Base-by-base conservation (phyloP, 2,888 invertebrate species). In the Serripes groenlandicus region DNA sequence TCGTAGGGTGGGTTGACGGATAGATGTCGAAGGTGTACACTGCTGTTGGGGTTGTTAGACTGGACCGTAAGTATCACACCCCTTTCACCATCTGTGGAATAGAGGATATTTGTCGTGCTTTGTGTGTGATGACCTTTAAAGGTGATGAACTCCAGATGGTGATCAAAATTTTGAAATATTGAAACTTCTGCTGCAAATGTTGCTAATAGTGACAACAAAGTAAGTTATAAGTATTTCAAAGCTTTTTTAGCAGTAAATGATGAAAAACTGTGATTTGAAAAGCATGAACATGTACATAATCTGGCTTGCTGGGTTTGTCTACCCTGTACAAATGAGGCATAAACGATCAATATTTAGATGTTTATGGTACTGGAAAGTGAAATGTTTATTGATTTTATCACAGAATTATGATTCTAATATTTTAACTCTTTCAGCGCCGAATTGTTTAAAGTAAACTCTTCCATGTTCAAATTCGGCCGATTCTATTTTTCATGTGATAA, bases 1-100 rank as follows among this genome's bases (percentile, higher is more conserved):
- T 66, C 66, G 26, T 66, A 42, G 1, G 66, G 66, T 28, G 42
- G 66, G 9, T 35, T 23, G 0, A 66, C 7, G 3, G n/a, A n/a
- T 30, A 66, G 37, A 11, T 66, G 66, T 18, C 66, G 66, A 3
- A 66, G 42, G 26, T 66, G 66, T 23, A 66, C 66, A 7, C 2
- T 15, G 3, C 62, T n/a, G 3, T 23, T 23, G 2, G 4, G 23
- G 1, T 26, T 1, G 34, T 23, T 66, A 21, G 26, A 15, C 42
- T 66, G 42, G 0, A 66, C 66, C 1, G 66, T 66, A 3, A 66
- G 42, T 11, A 66, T 42, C 11, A 66, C 37, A 42, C 66, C 66
- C 23, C 42, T 42, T 26, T 66, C 64, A 1, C n/a, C n/a, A n/a
- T 64, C 66, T 66, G 34, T 66, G 34, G 34, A 34, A 34, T 3